Percentiles rank a stretch among this genome's conserved stretches.
Conservation (phyloP, 2,888 invertebrate genomes). For the Lasioglossum morio region DNA sequence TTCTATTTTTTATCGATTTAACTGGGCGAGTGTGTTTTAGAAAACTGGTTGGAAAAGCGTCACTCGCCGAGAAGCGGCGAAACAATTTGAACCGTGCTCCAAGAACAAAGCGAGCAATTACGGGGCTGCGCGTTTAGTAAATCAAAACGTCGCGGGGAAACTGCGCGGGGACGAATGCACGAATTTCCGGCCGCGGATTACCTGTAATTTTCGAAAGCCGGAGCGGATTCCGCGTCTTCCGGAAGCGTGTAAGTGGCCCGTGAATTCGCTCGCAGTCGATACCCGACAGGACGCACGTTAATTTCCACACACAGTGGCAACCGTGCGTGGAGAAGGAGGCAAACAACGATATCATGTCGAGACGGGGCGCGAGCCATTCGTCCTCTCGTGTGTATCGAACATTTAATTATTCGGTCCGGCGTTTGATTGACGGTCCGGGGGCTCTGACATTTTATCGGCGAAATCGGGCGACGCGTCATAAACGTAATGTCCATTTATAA, state of each 20-base stretch:
- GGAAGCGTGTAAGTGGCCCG: constrained; percentile 57
- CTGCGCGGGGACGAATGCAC: neutral
- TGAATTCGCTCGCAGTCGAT: constrained; percentile 62
- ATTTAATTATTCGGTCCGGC: neutral
- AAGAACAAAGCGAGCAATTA: constrained; percentile 51
- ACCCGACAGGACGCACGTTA: constrained; percentile 28
- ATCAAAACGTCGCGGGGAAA: constrained; percentile 60
- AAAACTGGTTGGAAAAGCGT: neutral
- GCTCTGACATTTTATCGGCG: neutral
- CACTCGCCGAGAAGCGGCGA: constrained; percentile 1
- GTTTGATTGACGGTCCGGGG: neutral
- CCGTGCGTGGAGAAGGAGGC: neutral
- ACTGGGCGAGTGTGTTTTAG: neutral
- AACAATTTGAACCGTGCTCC: constrained; percentile 39
- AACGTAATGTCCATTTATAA: neutral
- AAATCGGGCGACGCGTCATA: neutral
- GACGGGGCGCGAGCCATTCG: neutral
- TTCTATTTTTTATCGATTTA: neutral
- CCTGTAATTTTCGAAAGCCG: constrained; percentile 56
- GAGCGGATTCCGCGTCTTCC: constrained; percentile 42
- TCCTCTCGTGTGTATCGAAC: neutral
- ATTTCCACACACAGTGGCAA: constrained; percentile 14
- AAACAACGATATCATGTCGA: neutral
- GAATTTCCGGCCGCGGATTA: constrained; percentile 61
- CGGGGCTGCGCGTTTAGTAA: constrained; percentile 52